A percentile compares a stretch with the other conserved stretches of the same genome.
Conservation (phyloP, 2,888 invertebrate species). For the Panzeria rudis region DNA sequence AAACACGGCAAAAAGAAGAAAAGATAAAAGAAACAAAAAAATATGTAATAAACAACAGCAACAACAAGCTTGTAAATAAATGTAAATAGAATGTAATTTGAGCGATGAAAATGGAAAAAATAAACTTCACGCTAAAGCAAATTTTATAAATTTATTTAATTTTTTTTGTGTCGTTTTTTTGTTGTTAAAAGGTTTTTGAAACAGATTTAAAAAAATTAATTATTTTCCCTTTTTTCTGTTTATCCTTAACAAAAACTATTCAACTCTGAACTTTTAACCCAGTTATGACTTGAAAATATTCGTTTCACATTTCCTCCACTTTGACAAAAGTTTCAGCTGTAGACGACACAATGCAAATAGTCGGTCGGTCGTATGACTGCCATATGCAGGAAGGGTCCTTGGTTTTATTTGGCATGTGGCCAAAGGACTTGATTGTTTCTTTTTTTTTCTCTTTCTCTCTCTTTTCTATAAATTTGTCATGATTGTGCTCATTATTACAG, state of each 20-base stretch:
- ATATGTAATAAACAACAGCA: not conserved
- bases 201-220: no score
- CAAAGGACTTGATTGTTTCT: constrained; percentile 35
- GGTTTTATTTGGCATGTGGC: constrained; percentile 45
- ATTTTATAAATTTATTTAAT: constrained; percentile 20
- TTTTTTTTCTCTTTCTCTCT: no score
- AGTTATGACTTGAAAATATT: constrained; percentile 22
- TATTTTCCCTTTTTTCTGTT: no score
- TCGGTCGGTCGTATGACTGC: not conserved
- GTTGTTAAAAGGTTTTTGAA: not conserved
- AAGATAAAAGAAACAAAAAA: not conserved
- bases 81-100: constrained; percentile 43
- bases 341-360: not conserved
- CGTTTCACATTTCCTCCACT: not conserved
- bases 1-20: constrained; percentile 1
- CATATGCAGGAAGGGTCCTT: constrained; percentile 53
- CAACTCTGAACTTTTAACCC: constrained; percentile 69
- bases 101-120: constrained; percentile 26
- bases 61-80: constrained; percentile 36
- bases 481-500: not conserved
- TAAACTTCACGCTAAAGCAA: constrained; percentile 50
- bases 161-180: not conserved
- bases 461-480: not conserved
- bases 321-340: not conserved
- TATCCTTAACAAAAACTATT: constrained; percentile 19